A percentile compares a stretch with the other conserved stretches of the same genome.
These are phyloP conservation scores for Lacerta bilineata DNA, from an alignment of 2,797 vertebrate species.

Conservation along the genomic window DNA sequence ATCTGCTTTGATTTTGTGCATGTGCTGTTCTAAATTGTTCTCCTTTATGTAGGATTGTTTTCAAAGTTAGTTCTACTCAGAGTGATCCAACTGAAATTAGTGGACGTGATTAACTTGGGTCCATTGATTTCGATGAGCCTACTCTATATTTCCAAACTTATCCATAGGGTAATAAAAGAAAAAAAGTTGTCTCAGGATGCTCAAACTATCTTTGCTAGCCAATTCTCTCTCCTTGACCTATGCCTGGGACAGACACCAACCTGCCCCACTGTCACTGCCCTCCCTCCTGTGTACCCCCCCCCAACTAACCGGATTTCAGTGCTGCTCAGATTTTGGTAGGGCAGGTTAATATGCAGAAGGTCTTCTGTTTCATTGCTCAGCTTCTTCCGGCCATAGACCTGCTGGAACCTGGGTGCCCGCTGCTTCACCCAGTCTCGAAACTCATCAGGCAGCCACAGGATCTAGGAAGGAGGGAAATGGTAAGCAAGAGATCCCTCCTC, in stretches of 20 bases:
- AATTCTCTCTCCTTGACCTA: not conserved
- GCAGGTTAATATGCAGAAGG: constrained; percentile 83
- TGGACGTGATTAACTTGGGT: no score
- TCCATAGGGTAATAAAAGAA: not conserved
- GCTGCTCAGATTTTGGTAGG: constrained; percentile 82
- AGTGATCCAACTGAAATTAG: no score
- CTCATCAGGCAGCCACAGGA: constrained; percentile 88
- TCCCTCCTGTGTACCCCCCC: not conserved
- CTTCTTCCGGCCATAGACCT: constrained; percentile 80
- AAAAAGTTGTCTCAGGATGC: no score
- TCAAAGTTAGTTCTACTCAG: no score
- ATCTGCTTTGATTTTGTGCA: no score
- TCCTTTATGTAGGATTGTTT: no score
- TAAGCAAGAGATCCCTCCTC: no score
- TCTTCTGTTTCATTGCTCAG: constrained; percentile 62
- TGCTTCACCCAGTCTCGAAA: constrained; percentile 80
- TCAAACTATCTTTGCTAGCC: not conserved
- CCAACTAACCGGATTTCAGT: constrained; percentile 85
- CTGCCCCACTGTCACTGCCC: not conserved
- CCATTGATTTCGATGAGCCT: no score
- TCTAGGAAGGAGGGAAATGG: constrained; percentile 71
- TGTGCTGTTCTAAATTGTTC: no score
- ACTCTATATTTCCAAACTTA: not conserved
- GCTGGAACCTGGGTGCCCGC: constrained; percentile 82
- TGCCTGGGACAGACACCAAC: not conserved